Percentiles rank a stretch among this genome's conserved stretches.
Evolutionary conservation across 2,113 vertebrate genomes (phyloP).

Genomic region (Nansenia antarctica): DNA sequence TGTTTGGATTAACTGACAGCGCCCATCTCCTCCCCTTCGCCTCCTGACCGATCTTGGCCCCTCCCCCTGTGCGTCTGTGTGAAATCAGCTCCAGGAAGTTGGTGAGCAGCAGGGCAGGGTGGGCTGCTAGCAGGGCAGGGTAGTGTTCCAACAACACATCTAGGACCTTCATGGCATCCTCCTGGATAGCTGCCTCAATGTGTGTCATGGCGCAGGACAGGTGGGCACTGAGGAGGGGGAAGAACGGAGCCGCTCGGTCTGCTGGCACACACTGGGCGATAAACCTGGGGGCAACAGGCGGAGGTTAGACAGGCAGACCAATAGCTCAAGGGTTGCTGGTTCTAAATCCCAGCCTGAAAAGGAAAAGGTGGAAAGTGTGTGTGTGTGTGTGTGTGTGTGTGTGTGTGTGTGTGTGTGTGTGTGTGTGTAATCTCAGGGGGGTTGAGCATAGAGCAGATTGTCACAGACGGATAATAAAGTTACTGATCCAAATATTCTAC

Average conservation of each 20-base stretch:
- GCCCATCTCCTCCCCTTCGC: conserved; percentile 81
- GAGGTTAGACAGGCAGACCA: neutral
- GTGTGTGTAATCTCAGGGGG: too few relatives aligned
- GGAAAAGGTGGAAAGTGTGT: neutral
- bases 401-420: too few relatives aligned
- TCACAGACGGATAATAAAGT: too few relatives aligned
- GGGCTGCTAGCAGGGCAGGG: conserved; percentile 88
- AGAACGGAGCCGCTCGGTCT: conserved; percentile 93
- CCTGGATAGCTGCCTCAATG: conserved; percentile 91
- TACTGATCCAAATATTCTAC: too few relatives aligned
- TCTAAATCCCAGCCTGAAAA: too few relatives aligned
- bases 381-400: neutral
- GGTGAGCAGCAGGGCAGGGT: conserved; percentile 87
- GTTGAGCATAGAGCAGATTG: too few relatives aligned
- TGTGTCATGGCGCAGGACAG: conserved; percentile 99
- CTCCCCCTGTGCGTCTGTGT: conserved; percentile 84
- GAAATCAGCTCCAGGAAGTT: conserved; percentile 99
- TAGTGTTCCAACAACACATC: conserved; percentile 93
- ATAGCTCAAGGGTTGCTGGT: neutral
- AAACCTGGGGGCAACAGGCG: conserved; percentile 76
- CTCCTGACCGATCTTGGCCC: conserved; percentile 64
- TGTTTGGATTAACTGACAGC: conserved; percentile 86
- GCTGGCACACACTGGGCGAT: conserved; percentile 87
- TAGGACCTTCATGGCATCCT: conserved; percentile 91
- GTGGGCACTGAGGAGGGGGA: conserved; percentile 95